phyloP scores from a whole-genome alignment of 2,888 invertebrate genomes.

The Gibbula magus region DNA sequence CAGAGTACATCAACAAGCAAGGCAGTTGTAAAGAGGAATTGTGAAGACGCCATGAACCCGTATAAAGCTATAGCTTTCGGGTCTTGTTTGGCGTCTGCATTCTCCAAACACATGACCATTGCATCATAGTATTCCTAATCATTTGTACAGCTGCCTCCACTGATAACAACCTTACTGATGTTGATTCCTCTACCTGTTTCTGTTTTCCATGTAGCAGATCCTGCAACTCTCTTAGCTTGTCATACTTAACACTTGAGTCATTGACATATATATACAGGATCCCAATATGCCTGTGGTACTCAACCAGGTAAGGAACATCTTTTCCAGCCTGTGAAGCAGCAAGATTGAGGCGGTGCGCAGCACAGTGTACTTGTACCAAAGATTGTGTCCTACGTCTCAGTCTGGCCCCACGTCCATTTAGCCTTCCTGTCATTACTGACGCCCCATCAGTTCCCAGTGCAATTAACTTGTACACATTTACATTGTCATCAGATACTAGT shows the following conservation, averaged over 20 bases:
- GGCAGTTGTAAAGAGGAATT: too few species aligned
- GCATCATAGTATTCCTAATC: not conserved
- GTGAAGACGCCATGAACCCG: too few species aligned
- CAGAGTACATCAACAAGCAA: too few species aligned
- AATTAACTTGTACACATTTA: not conserved
- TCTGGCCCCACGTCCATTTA: not conserved
- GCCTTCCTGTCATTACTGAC: slow-evolving; percentile 7
- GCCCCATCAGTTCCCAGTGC: slow-evolving; percentile 22
- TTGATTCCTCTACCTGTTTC: not conserved
- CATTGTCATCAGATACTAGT: not conserved
- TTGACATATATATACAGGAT: not conserved
- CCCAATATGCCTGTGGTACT: not conserved
- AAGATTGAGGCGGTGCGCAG: not conserved
- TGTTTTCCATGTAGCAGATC: not conserved
- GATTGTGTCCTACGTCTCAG: not conserved
- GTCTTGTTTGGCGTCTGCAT: too few species aligned
- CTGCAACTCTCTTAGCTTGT: not conserved
- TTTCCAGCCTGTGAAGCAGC: slow-evolving; percentile 20
- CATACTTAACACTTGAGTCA: too few species aligned
- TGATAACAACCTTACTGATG: not conserved
- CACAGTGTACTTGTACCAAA: slow-evolving; percentile 5
- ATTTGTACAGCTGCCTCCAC: not conserved
- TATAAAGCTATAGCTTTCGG: too few species aligned
- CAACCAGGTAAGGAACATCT: not conserved
- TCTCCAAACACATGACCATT: too few species aligned